Percentiles rank a stretch among this genome's conserved stretches.
phyloP scores from a whole-genome alignment of 2,888 invertebrate species.

The Nomada ruficornis region DNA sequence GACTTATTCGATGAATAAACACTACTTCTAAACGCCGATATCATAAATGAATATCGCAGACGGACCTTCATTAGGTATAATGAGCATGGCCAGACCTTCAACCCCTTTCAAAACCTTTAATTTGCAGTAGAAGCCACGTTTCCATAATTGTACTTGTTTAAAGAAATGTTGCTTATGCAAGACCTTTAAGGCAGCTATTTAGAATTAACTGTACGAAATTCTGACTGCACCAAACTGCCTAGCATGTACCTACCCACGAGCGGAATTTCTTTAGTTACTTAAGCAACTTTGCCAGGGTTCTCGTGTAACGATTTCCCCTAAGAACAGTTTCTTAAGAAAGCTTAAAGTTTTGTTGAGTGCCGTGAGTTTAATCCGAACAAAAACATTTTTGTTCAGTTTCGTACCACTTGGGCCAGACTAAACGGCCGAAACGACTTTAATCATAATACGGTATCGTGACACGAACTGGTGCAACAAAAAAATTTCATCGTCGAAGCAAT shows the following conservation, averaged over 20 bases:
- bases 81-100: too few relatives aligned
- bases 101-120: too few relatives aligned
- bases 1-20: too few relatives aligned
- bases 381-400: constrained; percentile 52
- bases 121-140: not conserved
- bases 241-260: not conserved
- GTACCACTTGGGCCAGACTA: not conserved
- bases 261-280: constrained; percentile 60
- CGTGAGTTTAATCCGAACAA: constrained; percentile 48
- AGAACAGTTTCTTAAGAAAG: constrained; percentile 63
- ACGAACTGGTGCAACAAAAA: constrained; percentile 1
- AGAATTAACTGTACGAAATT: constrained; percentile 37
- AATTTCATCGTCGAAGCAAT: constrained; percentile 42
- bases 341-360: constrained; percentile 53
- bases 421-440: constrained; percentile 45
- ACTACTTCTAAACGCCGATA: too few relatives aligned
- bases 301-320: constrained; percentile 49
- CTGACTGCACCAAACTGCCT: constrained; percentile 15
- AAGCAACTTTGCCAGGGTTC: constrained; percentile 43
- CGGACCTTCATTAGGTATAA: too few relatives aligned
- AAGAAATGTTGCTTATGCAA: not conserved
- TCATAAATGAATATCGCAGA: too few relatives aligned
- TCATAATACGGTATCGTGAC: constrained; percentile 40
- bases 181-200: constrained; percentile 18
- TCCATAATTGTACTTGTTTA: not conserved